phyloP scores from a whole-genome alignment of 2,888 invertebrate genomes.

The Coelopa pilipes region DNA sequence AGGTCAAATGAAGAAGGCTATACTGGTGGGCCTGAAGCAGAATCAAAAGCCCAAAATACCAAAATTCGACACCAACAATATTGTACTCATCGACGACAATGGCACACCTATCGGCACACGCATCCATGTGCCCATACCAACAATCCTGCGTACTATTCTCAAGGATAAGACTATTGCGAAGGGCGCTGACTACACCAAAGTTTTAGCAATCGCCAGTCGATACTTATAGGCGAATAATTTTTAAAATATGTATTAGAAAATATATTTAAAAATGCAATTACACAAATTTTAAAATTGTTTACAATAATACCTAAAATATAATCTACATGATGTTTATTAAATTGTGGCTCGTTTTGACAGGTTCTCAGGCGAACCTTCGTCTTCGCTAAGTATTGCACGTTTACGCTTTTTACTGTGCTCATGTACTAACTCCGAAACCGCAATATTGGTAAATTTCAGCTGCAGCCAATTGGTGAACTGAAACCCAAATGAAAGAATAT shows the following conservation, averaged over 20 bases:
- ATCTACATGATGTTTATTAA: conserved; percentile 35
- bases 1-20: conserved; percentile 94
- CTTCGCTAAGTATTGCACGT: conserved; percentile 53
- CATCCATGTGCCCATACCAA: conserved; percentile 95
- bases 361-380: conserved; percentile 44
- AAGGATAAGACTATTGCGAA: conserved; percentile 84
- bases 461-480: conserved; percentile 65
- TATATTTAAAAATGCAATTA: background rate
- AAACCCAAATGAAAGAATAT: conserved; percentile 25
- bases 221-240: conserved; percentile 50
- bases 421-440: conserved; percentile 61
- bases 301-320: background rate
- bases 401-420: conserved; percentile 65
- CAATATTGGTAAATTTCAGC: conserved; percentile 58
- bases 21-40: conserved; percentile 86
- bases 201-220: conserved; percentile 87
- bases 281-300: background rate
- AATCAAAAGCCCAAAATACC: conserved; percentile 84
- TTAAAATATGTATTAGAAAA: conserved; percentile 1
- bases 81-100: conserved; percentile 94
- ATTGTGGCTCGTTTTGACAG: conserved; percentile 50
- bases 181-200: conserved; percentile 91
- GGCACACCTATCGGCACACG: conserved; percentile 95
- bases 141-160: conserved; percentile 83
- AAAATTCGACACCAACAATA: conserved; percentile 93